Evolutionary conservation across 1,140 invertebrate genomes (phyloP).

Genomic region (Macrobrachium rosenbergii): DNA sequence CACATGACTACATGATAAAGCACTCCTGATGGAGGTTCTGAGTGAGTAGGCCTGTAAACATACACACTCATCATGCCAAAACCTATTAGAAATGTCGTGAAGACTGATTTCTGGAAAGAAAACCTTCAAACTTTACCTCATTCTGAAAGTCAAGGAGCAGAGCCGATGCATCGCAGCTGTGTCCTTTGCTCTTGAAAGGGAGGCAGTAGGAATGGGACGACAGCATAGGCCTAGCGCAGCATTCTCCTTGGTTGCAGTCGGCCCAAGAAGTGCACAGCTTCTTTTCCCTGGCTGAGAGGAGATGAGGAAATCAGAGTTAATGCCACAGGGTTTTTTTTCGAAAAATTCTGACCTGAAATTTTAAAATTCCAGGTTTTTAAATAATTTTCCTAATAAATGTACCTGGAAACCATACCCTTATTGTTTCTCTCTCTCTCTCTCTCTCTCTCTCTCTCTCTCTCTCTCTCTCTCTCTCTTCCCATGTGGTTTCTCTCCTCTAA

Average conservation of each 20-base stretch:
- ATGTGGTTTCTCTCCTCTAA: too few relatives aligned
- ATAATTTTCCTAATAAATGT: too few relatives aligned
- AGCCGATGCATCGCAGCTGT: conserved; percentile 31
- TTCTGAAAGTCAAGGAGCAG: conserved; percentile 35
- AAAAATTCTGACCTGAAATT: too few relatives aligned
- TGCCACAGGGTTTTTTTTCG: not conserved
- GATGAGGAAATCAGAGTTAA: too few relatives aligned
- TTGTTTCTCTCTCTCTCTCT: not conserved
- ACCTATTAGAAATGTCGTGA: not conserved
- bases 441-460: not conserved
- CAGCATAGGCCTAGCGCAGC: conserved; percentile 43
- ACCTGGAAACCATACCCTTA: too few relatives aligned
- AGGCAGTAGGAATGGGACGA: conserved; percentile 46
- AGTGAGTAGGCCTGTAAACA: too few relatives aligned
- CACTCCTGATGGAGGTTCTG: too few relatives aligned
- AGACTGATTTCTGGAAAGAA: too few relatives aligned
- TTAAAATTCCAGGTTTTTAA: too few relatives aligned
- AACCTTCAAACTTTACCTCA: conserved; percentile 14
- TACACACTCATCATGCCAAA: not conserved
- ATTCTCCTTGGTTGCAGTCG: conserved; percentile 23
- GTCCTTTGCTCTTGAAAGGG: conserved; percentile 30
- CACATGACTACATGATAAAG: too few relatives aligned
- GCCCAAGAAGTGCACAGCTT: conserved; percentile 5
- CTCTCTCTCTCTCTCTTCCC: too few relatives aligned
- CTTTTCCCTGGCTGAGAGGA: conserved; percentile 25